Conservation (phyloP, 2,797 vertebrate species). For the Thaleichthys pacificus region DNA sequence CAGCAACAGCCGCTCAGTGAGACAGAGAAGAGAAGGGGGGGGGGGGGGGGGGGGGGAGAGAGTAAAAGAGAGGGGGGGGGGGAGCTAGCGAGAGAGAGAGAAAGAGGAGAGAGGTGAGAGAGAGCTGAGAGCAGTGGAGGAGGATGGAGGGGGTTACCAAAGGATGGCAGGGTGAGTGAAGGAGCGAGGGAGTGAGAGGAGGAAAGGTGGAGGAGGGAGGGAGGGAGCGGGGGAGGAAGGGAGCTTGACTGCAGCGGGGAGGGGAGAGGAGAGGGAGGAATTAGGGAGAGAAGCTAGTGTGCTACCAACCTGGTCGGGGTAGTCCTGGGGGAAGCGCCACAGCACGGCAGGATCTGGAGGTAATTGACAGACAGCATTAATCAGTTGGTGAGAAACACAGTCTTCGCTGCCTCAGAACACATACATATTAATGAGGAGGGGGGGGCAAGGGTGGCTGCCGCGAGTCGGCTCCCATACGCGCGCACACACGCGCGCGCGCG, state of each 20-base stretch:
- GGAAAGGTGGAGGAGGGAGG: conserved; percentile 36
- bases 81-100: not conserved
- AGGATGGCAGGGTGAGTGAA: conserved; percentile 59
- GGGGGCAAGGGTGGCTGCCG: conserved; percentile 79
- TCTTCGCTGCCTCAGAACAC: conserved; percentile 83
- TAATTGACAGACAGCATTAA: conserved; percentile 97
- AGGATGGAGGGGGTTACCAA: conserved; percentile 54
- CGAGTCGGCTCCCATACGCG: conserved; percentile 49
- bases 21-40: conserved; percentile 39
- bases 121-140: conserved; percentile 48
- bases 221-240: not conserved
- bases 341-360: conserved; percentile 98
- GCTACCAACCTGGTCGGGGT: conserved; percentile 97
- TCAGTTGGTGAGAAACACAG: conserved; percentile 85
- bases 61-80: conserved; percentile 18
- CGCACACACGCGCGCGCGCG: no score
- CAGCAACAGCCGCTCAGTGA: conserved; percentile 71
- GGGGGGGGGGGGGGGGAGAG: not conserved
- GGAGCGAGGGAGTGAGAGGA: conserved; percentile 42
- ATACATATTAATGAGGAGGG: conserved; percentile 92
- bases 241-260: conserved; percentile 38
- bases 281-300: conserved; percentile 75
- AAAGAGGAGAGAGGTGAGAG: conserved; percentile 28
- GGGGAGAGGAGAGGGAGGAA: conserved; percentile 47
- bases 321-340: conserved; percentile 99